phyloP scores from a whole-genome alignment of 2,888 invertebrate species.

The Parthenolecanium corni region DNA sequence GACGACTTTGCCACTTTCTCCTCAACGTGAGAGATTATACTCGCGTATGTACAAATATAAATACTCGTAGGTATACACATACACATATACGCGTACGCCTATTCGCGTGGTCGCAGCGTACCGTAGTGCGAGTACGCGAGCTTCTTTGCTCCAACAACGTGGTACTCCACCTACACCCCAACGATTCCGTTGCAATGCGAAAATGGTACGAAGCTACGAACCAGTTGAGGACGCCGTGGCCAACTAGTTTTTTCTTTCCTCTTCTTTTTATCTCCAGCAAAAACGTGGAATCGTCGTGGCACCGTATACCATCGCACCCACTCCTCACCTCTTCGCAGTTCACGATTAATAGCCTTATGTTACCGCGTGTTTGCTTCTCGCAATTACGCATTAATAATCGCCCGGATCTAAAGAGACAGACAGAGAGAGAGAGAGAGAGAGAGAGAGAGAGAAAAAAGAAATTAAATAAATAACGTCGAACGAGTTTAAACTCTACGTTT shows the following conservation, averaged over 20 bases:
- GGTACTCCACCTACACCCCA: conserved; percentile 24
- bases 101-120: neutral
- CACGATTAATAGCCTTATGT: conserved; percentile 19
- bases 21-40: neutral
- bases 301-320: conserved; percentile 5
- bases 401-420: conserved; percentile 5
- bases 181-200: neutral
- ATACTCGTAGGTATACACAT: too few relatives aligned
- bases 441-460: neutral
- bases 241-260: neutral
- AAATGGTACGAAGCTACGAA: conserved; percentile 9
- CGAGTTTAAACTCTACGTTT: neutral
- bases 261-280: too few relatives aligned
- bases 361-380: neutral
- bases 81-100: conserved; percentile 1
- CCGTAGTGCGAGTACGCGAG: too few relatives aligned
- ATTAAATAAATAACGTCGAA: neutral
- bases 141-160: neutral
- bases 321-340: neutral
- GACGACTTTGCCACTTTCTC: conserved; percentile 25
- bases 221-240: conserved; percentile 2
- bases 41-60: too few relatives aligned
- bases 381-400: conserved; percentile 29
- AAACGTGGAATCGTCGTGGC: too few relatives aligned
- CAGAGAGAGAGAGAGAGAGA: too few relatives aligned